A percentile compares a stretch with the other conserved stretches of the same genome.
Conservation (phyloP, 2,113 vertebrate species). For the Chlamydotis undulata region DNA sequence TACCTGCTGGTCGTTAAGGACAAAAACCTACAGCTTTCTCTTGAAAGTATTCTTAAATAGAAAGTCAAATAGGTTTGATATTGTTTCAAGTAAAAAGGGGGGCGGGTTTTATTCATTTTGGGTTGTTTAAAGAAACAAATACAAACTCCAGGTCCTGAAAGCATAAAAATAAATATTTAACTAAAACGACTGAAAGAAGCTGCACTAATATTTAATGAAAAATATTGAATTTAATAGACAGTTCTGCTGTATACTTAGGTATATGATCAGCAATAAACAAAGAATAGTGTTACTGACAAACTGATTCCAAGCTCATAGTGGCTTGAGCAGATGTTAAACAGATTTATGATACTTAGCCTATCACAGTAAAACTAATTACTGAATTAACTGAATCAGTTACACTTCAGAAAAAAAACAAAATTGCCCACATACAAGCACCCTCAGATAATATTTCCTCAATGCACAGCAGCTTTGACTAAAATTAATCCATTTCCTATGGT, state of each 20-base stretch:
- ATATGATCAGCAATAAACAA: background rate
- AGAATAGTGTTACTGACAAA: background rate
- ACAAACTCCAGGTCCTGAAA: background rate
- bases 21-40: background rate
- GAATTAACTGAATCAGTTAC: background rate
- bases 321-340: background rate
- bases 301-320: background rate
- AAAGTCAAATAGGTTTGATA: background rate
- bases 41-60: background rate
- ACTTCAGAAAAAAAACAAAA: background rate
- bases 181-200: background rate
- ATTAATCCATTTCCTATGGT: background rate
- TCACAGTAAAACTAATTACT: background rate
- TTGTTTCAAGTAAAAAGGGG: background rate
- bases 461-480: background rate
- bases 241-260: background rate
- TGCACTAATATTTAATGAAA: background rate
- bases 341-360: background rate
- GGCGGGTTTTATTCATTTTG: background rate
- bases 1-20: background rate
- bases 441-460: background rate
- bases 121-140: background rate
- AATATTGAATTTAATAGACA: background rate
- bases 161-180: background rate
- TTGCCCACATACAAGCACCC: background rate